Conservation (phyloP, 2,888 invertebrate genomes). For the Melinaea menophilus region DNA sequence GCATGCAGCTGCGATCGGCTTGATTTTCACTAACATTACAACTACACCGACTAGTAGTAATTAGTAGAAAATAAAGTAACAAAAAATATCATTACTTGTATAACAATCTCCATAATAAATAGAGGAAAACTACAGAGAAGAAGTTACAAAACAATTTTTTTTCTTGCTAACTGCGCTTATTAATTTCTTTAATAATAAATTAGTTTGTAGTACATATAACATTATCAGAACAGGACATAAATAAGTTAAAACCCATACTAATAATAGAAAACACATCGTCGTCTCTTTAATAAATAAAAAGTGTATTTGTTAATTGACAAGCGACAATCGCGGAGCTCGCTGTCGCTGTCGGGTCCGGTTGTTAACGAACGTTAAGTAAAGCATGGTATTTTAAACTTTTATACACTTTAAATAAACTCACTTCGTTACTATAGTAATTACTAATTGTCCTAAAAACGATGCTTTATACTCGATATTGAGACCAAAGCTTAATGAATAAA, state of each 20-base stretch:
- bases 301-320: slow-evolving; percentile 39
- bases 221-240: too few relatives aligned
- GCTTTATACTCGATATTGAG: too few relatives aligned
- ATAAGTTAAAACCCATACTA: slow-evolving; percentile 12
- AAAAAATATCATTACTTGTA: too few relatives aligned
- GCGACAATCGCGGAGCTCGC: slow-evolving; percentile 34
- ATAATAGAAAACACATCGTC: slow-evolving; percentile 31
- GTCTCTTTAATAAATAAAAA: slow-evolving; percentile 37
- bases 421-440: too few relatives aligned
- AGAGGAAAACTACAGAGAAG: too few relatives aligned
- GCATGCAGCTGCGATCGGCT: slow-evolving; percentile 64
- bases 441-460: too few relatives aligned
- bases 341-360: slow-evolving; percentile 25
- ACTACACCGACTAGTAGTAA: slow-evolving; percentile 16
- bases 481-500: too few relatives aligned
- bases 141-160: too few relatives aligned
- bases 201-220: background rate
- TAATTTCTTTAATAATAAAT: background rate
- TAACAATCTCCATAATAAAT: too few relatives aligned
- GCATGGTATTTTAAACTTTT: slow-evolving; percentile 13
- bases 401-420: background rate
- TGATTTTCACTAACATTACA: slow-evolving; percentile 51
- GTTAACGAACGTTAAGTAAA: slow-evolving; percentile 21
- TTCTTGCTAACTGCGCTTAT: background rate
- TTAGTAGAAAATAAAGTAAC: slow-evolving; percentile 1